Percentiles rank a stretch among this genome's conserved stretches.
These are phyloP conservation scores for Platysternon megacephalum DNA, from an alignment of 2,113 vertebrate genomes.

Conservation along the genomic window DNA sequence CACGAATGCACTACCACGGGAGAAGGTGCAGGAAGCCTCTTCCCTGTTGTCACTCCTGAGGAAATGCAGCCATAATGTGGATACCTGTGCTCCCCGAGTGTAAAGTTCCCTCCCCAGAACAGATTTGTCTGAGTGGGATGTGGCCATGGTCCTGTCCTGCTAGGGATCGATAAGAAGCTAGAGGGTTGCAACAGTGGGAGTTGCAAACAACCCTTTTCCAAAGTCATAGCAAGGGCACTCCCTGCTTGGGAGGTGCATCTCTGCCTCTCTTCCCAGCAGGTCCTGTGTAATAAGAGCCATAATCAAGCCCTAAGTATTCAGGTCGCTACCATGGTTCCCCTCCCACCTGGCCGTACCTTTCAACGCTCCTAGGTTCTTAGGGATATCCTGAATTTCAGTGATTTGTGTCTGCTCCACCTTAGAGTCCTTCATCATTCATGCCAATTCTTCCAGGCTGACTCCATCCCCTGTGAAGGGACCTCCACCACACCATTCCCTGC, in stretches of 20 bases:
- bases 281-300: not conserved
- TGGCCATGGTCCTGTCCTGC: not conserved
- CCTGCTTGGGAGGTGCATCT: not conserved
- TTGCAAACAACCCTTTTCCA: not conserved
- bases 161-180: not conserved
- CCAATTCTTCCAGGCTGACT: not conserved
- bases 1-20: not conserved
- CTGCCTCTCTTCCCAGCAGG: not conserved
- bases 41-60: not conserved
- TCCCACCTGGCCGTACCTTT: accelerated
- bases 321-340: not conserved
- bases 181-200: not conserved
- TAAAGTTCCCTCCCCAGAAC: not conserved
- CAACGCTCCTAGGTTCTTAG: not conserved
- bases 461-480: not conserved
- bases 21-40: not conserved
- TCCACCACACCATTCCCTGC: not conserved
- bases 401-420: not conserved
- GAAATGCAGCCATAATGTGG: not conserved
- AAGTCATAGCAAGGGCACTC: not conserved
- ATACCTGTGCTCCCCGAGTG: not conserved
- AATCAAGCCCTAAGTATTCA: not conserved
- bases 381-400: not conserved
- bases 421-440: not conserved
- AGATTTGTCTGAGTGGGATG: not conserved